Evolutionary conservation across 2,797 vertebrate species (phyloP).

Genomic region (Apodemus agrarius): DNA sequence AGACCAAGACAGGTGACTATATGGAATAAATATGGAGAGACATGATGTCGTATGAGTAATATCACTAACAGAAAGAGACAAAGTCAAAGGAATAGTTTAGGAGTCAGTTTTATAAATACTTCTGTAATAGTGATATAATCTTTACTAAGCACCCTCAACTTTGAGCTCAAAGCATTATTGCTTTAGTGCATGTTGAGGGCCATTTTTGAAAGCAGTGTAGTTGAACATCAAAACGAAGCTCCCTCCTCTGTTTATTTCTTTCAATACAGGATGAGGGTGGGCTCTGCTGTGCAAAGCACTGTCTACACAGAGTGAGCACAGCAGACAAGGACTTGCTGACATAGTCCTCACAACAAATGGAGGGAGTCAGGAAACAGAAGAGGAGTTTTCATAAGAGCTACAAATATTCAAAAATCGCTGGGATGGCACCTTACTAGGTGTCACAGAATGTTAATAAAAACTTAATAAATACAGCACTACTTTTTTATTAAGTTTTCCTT

Average conservation of each 20-base stretch:
- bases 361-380: neutral
- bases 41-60: neutral
- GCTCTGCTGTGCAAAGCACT: neutral
- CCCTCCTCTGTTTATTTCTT: neutral
- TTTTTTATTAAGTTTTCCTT: neutral
- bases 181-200: neutral
- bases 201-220: neutral
- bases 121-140: neutral
- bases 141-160: neutral
- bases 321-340: neutral
- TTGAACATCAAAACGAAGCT: neutral
- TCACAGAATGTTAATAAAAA: neutral
- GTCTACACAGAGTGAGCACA: neutral
- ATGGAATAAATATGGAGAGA: neutral
- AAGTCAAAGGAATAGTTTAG: neutral
- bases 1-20: neutral
- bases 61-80: neutral
- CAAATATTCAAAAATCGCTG: neutral
- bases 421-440: neutral
- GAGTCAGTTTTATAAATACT: neutral
- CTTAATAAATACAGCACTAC: neutral
- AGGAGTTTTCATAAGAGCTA: neutral
- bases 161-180: neutral
- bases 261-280: neutral
- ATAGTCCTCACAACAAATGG: neutral